Conservation (phyloP, 2,113 vertebrate species). For the Triplophysa tibetana region DNA sequence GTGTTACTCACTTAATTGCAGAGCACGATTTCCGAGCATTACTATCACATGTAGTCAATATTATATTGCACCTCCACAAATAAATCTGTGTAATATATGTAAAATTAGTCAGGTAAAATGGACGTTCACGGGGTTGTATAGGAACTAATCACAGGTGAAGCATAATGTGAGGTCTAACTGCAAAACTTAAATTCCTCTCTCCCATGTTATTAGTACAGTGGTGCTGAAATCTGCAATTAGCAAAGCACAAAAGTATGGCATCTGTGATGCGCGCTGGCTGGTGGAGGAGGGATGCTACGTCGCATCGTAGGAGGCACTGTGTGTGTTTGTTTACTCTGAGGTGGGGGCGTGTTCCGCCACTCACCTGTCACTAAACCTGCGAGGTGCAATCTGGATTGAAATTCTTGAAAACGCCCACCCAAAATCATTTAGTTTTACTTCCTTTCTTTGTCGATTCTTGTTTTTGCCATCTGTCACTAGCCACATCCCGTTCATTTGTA, state of each 20-base stretch:
- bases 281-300: constrained; percentile 56
- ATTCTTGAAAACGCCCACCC: constrained; percentile 17
- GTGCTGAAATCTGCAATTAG: constrained; percentile 62
- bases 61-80: constrained; percentile 32
- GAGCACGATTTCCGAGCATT: neutral
- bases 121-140: neutral
- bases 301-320: constrained; percentile 56
- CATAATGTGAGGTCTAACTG: constrained; percentile 14
- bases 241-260: constrained; percentile 67
- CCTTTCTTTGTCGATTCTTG: neutral
- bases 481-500: neutral
- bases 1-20: no score
- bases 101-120: neutral
- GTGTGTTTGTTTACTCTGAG: constrained; percentile 58
- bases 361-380: constrained; percentile 52
- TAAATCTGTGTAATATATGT: constrained; percentile 30
- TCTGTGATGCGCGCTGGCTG: constrained; percentile 61
- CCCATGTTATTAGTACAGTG: neutral
- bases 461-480: constrained; percentile 1
- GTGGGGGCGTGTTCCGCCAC: constrained; percentile 48
- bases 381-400: constrained; percentile 44
- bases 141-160: constrained; percentile 37
- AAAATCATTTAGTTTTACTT: constrained; percentile 8
- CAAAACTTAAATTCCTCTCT: constrained; percentile 24
- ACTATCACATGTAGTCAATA: constrained; percentile 21